phyloP scores from a whole-genome alignment of 2,888 invertebrate species.

The Ormyrus rosae region DNA sequence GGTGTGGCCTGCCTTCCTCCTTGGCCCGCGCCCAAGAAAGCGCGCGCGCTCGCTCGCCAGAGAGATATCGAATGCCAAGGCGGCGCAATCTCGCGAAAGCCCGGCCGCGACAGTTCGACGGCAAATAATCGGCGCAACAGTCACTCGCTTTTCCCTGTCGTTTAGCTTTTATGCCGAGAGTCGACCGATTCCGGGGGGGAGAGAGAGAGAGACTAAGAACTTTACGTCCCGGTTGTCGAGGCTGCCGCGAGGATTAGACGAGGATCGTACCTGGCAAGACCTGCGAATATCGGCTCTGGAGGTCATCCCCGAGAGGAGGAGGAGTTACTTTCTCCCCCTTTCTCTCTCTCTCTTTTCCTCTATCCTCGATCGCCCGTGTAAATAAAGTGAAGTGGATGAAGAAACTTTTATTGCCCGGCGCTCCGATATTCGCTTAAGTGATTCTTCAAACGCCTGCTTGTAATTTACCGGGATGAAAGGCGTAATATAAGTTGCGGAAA shows the following conservation, averaged over 20 bases:
- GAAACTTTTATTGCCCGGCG: no score
- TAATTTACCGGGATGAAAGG: no score
- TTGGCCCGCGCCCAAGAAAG: slow-evolving; percentile 39
- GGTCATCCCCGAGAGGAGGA: background rate
- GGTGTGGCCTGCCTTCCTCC: background rate
- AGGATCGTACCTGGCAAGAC: background rate
- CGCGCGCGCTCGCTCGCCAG: background rate
- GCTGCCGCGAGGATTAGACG: background rate
- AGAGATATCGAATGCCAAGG: slow-evolving; percentile 34
- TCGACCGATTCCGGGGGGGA: no score
- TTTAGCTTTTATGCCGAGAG: no score
- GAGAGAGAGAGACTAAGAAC: background rate
- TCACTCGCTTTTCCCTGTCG: background rate
- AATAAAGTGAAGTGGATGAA: no score
- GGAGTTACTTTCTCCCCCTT: background rate
- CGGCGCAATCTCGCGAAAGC: slow-evolving; percentile 54
- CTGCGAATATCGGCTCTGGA: background rate
- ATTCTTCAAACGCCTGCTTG: no score
- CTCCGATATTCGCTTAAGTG: no score
- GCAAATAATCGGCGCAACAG: slow-evolving; percentile 56
- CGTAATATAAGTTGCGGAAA: no score
- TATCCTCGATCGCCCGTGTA: no score
- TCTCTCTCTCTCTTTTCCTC: no score
- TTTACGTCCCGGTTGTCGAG: slow-evolving; percentile 20
- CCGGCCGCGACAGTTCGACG: slow-evolving; percentile 52